Evolutionary conservation across 2,888 invertebrate species (phyloP).

Genomic region (Trichacis sp.): DNA sequence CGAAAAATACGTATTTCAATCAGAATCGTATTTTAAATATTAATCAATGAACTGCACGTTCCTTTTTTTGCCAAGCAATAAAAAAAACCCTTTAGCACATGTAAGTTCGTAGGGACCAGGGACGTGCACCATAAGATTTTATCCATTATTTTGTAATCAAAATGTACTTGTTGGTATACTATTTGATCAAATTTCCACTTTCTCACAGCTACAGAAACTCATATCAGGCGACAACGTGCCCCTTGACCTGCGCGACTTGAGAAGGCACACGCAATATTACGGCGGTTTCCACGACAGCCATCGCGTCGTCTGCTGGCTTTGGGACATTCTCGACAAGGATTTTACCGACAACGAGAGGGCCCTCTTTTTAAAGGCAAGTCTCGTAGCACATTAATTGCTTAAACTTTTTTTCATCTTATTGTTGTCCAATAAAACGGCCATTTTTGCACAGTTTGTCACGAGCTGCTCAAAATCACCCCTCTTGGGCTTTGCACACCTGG

Average conservation of each 20-base stretch:
- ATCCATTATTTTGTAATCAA: no score
- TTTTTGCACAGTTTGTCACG: conserved; percentile 80
- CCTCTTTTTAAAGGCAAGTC: conserved; percentile 91
- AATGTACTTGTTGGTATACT: no score
- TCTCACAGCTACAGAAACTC: conserved; percentile 83
- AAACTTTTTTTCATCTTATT: no score
- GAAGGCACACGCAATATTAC: conserved; percentile 97
- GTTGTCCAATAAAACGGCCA: neutral
- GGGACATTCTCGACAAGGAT: conserved; percentile 97
- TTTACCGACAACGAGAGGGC: conserved; percentile 92
- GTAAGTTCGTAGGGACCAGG: no score
- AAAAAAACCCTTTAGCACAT: no score
- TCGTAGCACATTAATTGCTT: no score
- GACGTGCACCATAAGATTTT: no score
- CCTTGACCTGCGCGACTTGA: conserved; percentile 86
- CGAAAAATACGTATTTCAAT: no score
- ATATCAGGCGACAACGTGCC: conserved; percentile 97
- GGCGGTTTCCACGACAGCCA: conserved; percentile 99
- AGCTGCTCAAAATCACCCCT: conserved; percentile 98
- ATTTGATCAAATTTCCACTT: neutral
- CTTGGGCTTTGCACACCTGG: conserved; percentile 94
- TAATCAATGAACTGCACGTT: no score
- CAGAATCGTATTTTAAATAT: no score
- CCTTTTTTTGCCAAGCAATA: no score
- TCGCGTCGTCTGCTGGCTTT: conserved; percentile 97